Evolutionary conservation across 2,113 vertebrate species (phyloP).

Genomic region (cat (Felis catus)): F.catus_Fca126_mat1.0 CM031415.1:127651501-127652000

Average conservation of each 20-base stretch:
- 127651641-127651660: background rate
- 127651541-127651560: background rate
- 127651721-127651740: background rate
- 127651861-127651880: background rate
- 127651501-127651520: background rate
- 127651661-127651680: conserved; percentile 2
- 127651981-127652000: background rate
- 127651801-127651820: background rate
- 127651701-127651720: background rate
- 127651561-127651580: background rate
- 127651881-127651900: background rate
- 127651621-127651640: background rate
- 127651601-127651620: background rate
- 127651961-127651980: background rate
- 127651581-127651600: background rate
- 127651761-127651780: background rate
- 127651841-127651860: background rate
- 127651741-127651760: background rate
- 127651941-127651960: background rate
- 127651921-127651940: background rate
- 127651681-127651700: background rate
- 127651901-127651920: background rate
- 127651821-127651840: background rate
- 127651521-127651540: background rate
- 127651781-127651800: background rate